phyloP scores from a whole-genome alignment of 2,113 vertebrate genomes.

The Rhadina sibilatrix region DNA sequence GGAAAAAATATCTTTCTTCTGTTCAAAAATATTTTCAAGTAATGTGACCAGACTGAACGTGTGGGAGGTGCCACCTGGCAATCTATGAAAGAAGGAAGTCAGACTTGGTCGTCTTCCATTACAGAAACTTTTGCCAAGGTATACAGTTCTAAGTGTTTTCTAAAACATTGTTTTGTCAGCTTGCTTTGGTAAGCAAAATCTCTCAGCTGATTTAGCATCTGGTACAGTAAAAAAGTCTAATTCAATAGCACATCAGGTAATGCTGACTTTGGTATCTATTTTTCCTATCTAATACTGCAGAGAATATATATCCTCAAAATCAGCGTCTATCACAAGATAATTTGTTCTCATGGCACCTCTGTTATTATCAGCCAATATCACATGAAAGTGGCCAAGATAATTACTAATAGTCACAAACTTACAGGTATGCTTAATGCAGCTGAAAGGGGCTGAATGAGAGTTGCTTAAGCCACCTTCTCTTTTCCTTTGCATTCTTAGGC shows the following conservation, averaged over 20 bases:
- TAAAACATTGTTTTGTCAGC: constrained; percentile 10
- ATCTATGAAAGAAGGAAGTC: not conserved
- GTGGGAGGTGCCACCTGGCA: not conserved
- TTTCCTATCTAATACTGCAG: not conserved
- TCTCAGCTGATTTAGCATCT: not conserved
- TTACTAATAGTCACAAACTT: not conserved
- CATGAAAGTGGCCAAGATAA: not conserved
- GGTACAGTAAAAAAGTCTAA: not conserved
- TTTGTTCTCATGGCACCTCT: not conserved
- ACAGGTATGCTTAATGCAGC: not conserved
- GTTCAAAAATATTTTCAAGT: constrained; percentile 12
- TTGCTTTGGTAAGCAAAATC: not conserved
- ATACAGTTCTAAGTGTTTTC: not conserved
- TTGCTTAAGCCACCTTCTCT: not conserved
- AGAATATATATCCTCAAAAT: not conserved
- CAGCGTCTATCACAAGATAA: not conserved
- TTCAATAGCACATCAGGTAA: not conserved
- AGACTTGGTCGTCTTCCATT: not conserved
- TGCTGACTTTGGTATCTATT: not conserved
- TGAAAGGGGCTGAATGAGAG: not conserved
- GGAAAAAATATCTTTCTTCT: not conserved
- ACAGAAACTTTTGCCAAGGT: not conserved
- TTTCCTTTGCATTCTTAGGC: not conserved
- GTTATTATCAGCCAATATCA: not conserved
- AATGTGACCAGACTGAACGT: not conserved